A percentile compares a stretch with the other conserved stretches of the same genome.
These are phyloP conservation scores for Petrolisthes manimaculis DNA, from an alignment of 2,888 invertebrate genomes.

Conservation along the genomic window DNA sequence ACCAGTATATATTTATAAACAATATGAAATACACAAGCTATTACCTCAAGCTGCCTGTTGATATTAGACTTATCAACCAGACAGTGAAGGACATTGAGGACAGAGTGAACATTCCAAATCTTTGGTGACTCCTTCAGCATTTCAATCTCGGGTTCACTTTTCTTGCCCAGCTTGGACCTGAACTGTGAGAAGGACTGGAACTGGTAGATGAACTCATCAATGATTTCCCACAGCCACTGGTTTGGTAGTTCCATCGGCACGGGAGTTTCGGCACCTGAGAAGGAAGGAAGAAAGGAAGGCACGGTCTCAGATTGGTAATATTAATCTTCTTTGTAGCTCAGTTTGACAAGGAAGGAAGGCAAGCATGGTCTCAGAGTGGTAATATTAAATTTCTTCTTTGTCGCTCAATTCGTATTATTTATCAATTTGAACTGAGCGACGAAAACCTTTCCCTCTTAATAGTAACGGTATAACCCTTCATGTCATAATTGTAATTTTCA, in stretches of 20 bases:
- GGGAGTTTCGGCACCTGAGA: conserved; percentile 80
- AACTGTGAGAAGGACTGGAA: conserved; percentile 88
- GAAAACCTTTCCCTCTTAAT: background rate
- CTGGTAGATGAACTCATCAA: conserved; percentile 99
- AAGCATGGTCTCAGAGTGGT: background rate
- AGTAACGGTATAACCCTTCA: too few species aligned
- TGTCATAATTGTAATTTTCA: background rate
- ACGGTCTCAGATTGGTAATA: background rate
- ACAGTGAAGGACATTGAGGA: conserved; percentile 96
- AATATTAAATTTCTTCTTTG: background rate
- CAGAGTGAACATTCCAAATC: conserved; percentile 98
- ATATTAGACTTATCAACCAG: conserved; percentile 98
- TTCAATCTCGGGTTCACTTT: conserved; percentile 82
- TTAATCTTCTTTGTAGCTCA: background rate
- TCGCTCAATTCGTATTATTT: background rate
- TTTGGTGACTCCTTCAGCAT: conserved; percentile 82
- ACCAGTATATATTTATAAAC: too few species aligned
- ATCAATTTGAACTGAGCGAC: background rate
- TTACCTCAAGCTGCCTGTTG: conserved; percentile 93
- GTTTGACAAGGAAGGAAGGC: background rate
- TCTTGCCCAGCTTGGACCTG: conserved; percentile 78
- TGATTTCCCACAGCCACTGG: conserved; percentile 99
- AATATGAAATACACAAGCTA: background rate
- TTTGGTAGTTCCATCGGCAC: conserved; percentile 93
- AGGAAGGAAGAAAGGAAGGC: background rate